Conservation (phyloP, 1,140 invertebrate species). For the Eriocheir sinensis region DNA sequence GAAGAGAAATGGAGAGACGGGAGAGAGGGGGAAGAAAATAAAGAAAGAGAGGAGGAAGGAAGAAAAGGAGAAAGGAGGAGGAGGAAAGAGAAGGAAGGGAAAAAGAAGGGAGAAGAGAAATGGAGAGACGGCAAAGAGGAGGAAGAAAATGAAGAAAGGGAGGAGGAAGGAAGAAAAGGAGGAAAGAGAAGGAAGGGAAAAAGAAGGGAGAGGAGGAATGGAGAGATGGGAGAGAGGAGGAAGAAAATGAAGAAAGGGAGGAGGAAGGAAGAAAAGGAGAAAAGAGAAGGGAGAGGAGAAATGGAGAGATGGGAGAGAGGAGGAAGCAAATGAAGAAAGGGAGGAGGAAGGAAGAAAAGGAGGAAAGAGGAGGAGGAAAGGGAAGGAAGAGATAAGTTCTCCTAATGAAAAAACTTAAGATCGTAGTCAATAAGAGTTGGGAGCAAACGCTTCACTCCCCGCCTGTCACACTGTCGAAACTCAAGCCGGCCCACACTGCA, state of each 20-base stretch:
- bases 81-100: too few relatives aligned
- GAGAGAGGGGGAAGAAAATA: not conserved
- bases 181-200: not conserved
- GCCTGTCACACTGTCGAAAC: too few relatives aligned
- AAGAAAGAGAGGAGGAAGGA: not conserved
- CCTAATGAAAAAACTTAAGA: not conserved
- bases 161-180: not conserved
- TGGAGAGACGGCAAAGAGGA: too few relatives aligned
- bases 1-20: too few relatives aligned
- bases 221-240: not conserved
- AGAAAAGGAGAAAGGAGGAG: not conserved
- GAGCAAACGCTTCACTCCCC: too few relatives aligned
- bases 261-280: not conserved
- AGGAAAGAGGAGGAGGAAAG: not conserved
- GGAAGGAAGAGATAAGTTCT: not conserved
- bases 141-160: not conserved
- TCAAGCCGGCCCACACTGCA: too few relatives aligned
- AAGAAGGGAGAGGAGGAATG: not conserved
- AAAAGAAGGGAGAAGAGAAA: not conserved
- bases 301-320: too few relatives aligned
- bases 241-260: not conserved
- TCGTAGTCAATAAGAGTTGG: not conserved
- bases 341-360: not conserved
- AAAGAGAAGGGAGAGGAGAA: not conserved
- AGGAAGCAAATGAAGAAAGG: not conserved